phyloP scores from a whole-genome alignment of 1,140 invertebrate genomes.

The Babylonia areolata region DNA sequence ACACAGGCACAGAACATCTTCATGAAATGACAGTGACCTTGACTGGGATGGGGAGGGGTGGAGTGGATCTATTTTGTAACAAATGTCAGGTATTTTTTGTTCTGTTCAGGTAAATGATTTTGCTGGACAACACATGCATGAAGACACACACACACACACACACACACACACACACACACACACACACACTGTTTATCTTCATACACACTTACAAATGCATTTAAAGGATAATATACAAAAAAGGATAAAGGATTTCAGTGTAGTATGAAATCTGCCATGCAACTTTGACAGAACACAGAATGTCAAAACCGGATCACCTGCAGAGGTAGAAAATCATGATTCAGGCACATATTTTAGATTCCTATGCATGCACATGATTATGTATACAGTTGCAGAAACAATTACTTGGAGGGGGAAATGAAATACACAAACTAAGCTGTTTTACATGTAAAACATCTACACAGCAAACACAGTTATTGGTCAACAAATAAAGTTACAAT shows the following conservation, averaged over 20 bases:
- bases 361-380: neutral
- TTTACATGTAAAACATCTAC: neutral
- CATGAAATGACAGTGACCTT: too few species aligned
- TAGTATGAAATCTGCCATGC: too few species aligned
- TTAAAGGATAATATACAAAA: too few species aligned
- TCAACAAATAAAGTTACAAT: neutral
- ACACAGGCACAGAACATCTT: too few species aligned
- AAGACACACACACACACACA: neutral
- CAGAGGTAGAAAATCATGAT: neutral
- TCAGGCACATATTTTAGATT: neutral
- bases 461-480: neutral
- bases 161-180: constrained; percentile 3
- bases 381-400: neutral
- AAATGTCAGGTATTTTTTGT: too few species aligned
- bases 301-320: neutral
- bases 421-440: neutral
- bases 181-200: neutral
- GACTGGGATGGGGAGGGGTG: too few species aligned
- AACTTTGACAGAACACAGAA: too few species aligned
- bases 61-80: too few species aligned
- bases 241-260: too few species aligned
- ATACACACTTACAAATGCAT: too few species aligned
- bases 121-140: neutral
- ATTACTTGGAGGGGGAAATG: neutral
- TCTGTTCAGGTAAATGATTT: too few species aligned